Conservation (phyloP, 2,888 invertebrate species). For the Opisthograptis luteolata region DNA sequence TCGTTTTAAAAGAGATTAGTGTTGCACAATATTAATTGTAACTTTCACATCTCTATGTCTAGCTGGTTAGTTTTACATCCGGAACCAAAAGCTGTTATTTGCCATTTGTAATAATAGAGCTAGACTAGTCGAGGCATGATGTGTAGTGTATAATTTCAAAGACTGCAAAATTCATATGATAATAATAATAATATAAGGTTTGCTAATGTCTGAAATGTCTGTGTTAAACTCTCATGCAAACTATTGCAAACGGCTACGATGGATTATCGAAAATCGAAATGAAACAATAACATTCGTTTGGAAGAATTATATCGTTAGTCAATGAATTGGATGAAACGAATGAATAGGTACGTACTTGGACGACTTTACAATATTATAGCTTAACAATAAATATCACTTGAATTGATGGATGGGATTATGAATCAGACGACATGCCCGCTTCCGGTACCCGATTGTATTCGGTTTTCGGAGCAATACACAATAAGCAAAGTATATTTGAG, state of each 20-base stretch:
- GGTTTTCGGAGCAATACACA: too few species aligned
- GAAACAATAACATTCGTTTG: not conserved
- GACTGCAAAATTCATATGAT: conserved; percentile 13
- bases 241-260: too few species aligned
- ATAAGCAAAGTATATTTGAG: too few species aligned
- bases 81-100: conserved; percentile 34
- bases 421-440: conserved; percentile 55
- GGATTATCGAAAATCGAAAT: not conserved
- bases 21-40: conserved; percentile 48
- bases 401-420: conserved; percentile 52
- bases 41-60: conserved; percentile 50
- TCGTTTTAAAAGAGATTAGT: conserved; percentile 46
- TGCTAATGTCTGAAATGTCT: conserved; percentile 14
- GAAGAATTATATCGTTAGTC: not conserved
- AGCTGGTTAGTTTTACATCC: conserved; percentile 40
- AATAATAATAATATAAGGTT: conserved; percentile 9
- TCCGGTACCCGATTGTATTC: conserved; percentile 45
- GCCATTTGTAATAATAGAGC: conserved; percentile 31
- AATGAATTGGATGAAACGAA: not conserved
- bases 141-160: conserved; percentile 25
- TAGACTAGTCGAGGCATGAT: conserved; percentile 12
- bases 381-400: conserved; percentile 61
- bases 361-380: conserved; percentile 30
- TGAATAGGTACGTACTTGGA: not conserved
- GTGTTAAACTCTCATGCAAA: not conserved